Conservation (phyloP, 2,113 vertebrate genomes). For the Pseudorasbora parva region DNA sequence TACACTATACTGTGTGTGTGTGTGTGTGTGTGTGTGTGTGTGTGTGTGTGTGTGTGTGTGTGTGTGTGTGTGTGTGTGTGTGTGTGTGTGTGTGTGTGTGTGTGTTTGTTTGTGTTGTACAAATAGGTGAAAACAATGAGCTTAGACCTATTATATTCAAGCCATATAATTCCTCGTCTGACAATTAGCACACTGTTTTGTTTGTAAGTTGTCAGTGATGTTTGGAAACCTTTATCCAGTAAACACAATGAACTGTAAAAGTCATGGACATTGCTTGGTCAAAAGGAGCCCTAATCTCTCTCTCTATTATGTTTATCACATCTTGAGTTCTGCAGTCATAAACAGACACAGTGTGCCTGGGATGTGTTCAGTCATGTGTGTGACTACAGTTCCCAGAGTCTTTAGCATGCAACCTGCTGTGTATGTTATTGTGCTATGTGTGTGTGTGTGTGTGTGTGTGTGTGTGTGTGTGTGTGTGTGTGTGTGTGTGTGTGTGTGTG, state of each 20-base stretch:
- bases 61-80: no score
- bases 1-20: neutral
- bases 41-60: no score
- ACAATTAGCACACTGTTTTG: neutral
- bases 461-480: neutral
- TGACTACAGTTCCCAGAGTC: neutral
- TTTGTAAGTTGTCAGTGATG: neutral
- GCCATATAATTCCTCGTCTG: neutral
- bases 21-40: no score
- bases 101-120: no score
- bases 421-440: neutral
- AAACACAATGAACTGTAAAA: neutral
- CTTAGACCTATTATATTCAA: neutral
- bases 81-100: no score
- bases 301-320: no score
- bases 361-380: constrained; percentile 27
- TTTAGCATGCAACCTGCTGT: constrained; percentile 2
- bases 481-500: neutral
- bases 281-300: no score
- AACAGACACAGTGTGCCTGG: neutral
- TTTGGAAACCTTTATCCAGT: neutral
- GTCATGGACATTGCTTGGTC: no score
- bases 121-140: neutral
- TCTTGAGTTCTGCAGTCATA: neutral
- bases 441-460: neutral